Base-by-base conservation (phyloP, 1,140 invertebrate genomes). In the Monomorium pharaonis region DNA sequence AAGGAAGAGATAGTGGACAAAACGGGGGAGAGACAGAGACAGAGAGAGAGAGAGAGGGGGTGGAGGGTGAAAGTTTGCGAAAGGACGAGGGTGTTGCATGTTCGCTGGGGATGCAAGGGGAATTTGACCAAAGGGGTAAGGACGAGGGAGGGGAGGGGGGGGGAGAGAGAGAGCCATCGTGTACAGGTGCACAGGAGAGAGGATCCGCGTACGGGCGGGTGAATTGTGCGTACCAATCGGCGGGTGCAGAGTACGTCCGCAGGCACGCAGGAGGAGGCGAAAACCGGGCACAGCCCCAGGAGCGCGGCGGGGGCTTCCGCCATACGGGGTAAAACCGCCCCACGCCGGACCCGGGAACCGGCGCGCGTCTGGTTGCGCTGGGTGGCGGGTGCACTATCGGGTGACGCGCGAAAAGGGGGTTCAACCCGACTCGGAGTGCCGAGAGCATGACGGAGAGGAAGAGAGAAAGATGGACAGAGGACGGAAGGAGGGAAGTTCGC, bases 211-310 rank as follows among this genome's bases (percentile, higher is more conserved):
- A 89, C 89, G 89, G 88, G 89, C 89, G 88, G 85, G 67, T 81
- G 88, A 87, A 75, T 89, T 85, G 89, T 90, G 89, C 86, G 89
- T 90, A 90, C 89, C 89, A 90, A 90, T 90, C 89, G 76, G 89
- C 89, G 88, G 89, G 63, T 90, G 78, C 88, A 90, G 87, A 87
- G 89, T 90, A 90, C 89, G 86, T 90, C 78, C 86, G 89, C 88
- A 86, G 89, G 86, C 84, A 90, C 89, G 88, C 88, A 90, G 89
- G 89, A 86, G 89, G 89, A 84, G 89, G 88, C 58, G 89, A 90
- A 89, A 90, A 90, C 86, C 84, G 86, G 89, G 89, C 86, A 90
- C 89, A 89, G 86, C 89, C 89, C 89, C 84, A 90, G 86, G 89
- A 90, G 69, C 85, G 74, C 89, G 67, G 88, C 89, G 78, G 88